Percentiles rank a stretch among this genome's conserved stretches.
Evolutionary conservation across 2,113 vertebrate genomes (phyloP).

Genomic region (Saccopteryx bilineata): DNA sequence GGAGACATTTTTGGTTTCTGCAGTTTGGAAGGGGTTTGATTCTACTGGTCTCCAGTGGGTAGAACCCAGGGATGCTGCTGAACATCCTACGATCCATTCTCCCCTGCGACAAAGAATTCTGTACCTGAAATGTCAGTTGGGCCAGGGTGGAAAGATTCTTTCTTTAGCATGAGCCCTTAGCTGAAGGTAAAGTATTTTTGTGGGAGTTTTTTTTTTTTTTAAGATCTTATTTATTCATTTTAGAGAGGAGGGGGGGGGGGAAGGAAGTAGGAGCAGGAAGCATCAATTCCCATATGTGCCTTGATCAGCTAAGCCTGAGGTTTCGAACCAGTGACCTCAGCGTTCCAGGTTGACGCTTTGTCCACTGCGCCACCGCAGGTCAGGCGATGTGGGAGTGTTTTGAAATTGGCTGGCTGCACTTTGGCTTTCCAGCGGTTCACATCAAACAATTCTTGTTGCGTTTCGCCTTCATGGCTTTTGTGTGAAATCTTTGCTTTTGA

Average conservation of each 20-base stretch:
- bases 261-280: too few species aligned
- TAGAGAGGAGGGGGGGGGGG: too few species aligned
- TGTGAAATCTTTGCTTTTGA: not conserved
- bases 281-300: too few species aligned
- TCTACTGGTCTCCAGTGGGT: not conserved
- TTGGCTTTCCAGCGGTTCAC: too few species aligned
- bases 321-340: too few species aligned
- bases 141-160: not conserved
- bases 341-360: too few species aligned
- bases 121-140: not conserved
- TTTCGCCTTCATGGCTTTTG: not conserved
- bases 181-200: not conserved
- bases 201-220: too few species aligned
- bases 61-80: not conserved
- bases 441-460: not conserved
- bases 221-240: too few species aligned
- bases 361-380: too few species aligned
- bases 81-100: not conserved
- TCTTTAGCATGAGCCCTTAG: not conserved
- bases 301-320: too few species aligned
- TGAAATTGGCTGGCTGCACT: not conserved
- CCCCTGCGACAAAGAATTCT: too few species aligned
- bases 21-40: not conserved
- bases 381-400: not conserved
- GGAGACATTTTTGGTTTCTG: not conserved